A percentile compares a stretch with the other conserved stretches of the same genome.
phyloP scores from a whole-genome alignment of 2,888 invertebrate species.

The Tachystola acroxantha region DNA sequence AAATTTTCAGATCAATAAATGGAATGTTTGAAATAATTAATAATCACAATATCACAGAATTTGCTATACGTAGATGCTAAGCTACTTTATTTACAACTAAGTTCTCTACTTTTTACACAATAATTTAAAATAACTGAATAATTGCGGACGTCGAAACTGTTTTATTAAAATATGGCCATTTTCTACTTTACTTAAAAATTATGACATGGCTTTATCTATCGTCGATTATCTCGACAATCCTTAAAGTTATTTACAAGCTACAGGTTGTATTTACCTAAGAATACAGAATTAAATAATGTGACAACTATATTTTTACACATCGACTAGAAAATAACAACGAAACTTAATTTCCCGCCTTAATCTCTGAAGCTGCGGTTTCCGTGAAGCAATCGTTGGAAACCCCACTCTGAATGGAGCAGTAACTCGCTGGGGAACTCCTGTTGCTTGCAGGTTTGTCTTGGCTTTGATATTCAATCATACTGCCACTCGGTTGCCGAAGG shows the following conservation, averaged over 20 bases:
- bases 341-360: slow-evolving; percentile 56
- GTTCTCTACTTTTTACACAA: neutral
- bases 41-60: slow-evolving; percentile 12
- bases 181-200: neutral
- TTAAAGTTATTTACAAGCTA: neutral
- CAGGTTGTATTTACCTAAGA: neutral
- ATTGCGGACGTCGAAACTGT: too few relatives aligned
- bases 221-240: too few relatives aligned
- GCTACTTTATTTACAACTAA: slow-evolving; percentile 3
- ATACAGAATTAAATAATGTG: neutral
- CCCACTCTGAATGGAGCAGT: slow-evolving; percentile 60
- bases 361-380: slow-evolving; percentile 55
- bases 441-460: slow-evolving; percentile 51
- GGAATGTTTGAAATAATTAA: neutral
- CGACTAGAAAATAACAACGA: slow-evolving; percentile 13
- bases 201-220: neutral
- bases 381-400: slow-evolving; percentile 61
- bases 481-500: slow-evolving; percentile 78
- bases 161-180: slow-evolving; percentile 8
- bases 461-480: slow-evolving; percentile 69
- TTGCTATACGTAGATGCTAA: slow-evolving; percentile 4
- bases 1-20: too few relatives aligned
- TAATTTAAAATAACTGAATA: too few relatives aligned
- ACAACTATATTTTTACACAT: slow-evolving; percentile 8
- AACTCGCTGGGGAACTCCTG: slow-evolving; percentile 67